Conservation (phyloP, 1,140 invertebrate species). For the Drosophila suzukii region DNA sequence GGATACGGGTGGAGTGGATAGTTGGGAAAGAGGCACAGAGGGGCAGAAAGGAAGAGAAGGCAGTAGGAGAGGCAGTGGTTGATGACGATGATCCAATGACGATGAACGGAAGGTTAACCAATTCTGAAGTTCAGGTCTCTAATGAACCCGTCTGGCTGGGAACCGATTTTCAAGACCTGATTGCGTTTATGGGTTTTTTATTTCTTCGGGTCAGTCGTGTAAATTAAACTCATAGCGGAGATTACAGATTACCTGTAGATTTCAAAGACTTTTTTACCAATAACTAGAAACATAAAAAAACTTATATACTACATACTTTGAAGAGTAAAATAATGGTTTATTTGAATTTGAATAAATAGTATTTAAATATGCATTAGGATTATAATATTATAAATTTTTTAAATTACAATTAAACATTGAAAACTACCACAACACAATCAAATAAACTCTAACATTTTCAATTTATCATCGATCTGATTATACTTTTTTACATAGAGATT, state of each 20-base stretch:
- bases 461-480: neutral
- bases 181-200: neutral
- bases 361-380: too few relatives aligned
- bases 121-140: slow-evolving; percentile 7
- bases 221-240: neutral
- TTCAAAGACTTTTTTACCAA: too few relatives aligned
- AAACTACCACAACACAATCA: neutral
- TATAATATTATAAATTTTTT: too few relatives aligned
- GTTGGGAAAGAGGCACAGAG: slow-evolving; percentile 5
- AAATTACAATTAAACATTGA: too few relatives aligned
- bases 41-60: slow-evolving; percentile 11
- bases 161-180: slow-evolving; percentile 4
- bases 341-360: too few relatives aligned
- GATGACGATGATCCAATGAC: slow-evolving; percentile 11
- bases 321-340: too few relatives aligned
- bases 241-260: neutral
- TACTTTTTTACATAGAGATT: slow-evolving; percentile 1
- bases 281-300: too few relatives aligned
- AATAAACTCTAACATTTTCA: neutral
- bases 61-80: neutral
- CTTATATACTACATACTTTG: too few relatives aligned
- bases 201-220: neutral
- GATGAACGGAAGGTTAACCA: slow-evolving; percentile 13
- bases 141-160: slow-evolving; percentile 3
- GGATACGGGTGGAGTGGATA: slow-evolving; percentile 36